These are phyloP conservation scores for Gonocerus acuteangulatus DNA, from an alignment of 2,888 invertebrate species.

Conservation along the genomic window DNA sequence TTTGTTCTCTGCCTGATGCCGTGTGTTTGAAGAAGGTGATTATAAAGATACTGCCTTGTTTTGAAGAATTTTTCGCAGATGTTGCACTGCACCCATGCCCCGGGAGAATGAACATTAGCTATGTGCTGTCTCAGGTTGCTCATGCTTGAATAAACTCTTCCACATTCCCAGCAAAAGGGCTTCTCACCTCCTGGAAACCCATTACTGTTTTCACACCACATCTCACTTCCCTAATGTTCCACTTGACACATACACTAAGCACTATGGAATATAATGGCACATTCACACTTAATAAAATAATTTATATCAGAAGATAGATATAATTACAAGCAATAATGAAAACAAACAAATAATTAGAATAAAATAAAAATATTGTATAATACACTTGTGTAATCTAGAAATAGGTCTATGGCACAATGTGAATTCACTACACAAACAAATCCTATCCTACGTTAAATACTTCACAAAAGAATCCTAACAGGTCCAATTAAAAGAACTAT, in stretches of 20 bases:
- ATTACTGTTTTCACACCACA: conserved; percentile 31
- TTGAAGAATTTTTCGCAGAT: conserved; percentile 68
- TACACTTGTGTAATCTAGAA: neutral
- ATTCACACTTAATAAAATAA: no score
- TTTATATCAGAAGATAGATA: no score
- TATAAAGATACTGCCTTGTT: conserved; percentile 68
- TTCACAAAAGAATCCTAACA: no score
- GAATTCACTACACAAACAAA: conserved; percentile 15
- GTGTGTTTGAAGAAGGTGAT: conserved; percentile 67
- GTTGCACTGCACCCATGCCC: conserved; percentile 63
- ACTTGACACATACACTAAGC: conserved; percentile 6
- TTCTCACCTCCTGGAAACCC: conserved; percentile 34
- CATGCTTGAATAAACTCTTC: conserved; percentile 43
- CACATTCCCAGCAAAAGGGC: conserved; percentile 42
- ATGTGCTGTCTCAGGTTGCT: conserved; percentile 69
- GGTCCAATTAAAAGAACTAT: conserved; percentile 11
- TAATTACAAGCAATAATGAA: no score
- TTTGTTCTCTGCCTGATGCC: conserved; percentile 57
- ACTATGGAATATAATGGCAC: no score
- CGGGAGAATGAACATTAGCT: conserved; percentile 65
- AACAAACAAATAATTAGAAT: no score
- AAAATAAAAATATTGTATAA: neutral
- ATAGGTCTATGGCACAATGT: conserved; percentile 10
- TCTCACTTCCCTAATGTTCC: conserved; percentile 31
- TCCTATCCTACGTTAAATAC: no score